These are phyloP conservation scores for Lepilemur septentrionalis DNA, from an alignment of 2,797 vertebrate species.

Conservation along the genomic window DNA sequence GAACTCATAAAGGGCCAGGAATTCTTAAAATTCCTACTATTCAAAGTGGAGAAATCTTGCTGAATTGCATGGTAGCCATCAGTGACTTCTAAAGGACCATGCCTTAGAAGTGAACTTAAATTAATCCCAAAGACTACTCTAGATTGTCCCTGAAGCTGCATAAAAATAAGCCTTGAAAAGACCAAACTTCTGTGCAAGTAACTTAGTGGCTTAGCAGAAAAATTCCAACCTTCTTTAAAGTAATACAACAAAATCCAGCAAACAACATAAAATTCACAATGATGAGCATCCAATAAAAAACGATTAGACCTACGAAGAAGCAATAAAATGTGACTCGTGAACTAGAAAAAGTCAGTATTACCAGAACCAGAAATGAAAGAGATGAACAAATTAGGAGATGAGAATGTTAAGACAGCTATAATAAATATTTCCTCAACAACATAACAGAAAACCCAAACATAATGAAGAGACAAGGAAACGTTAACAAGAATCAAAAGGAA, in stretches of 20 bases:
- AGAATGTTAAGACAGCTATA: background rate
- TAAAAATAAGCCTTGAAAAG: background rate
- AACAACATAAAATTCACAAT: constrained; percentile 6
- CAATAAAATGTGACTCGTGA: background rate
- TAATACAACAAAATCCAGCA: constrained; percentile 10
- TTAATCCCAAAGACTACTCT: background rate
- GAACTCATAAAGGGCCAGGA: background rate
- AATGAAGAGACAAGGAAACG: background rate
- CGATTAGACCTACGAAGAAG: background rate
- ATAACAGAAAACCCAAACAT: background rate
- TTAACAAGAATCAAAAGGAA: background rate
- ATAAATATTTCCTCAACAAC: background rate
- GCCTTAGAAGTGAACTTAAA: background rate
- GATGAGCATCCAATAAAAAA: background rate
- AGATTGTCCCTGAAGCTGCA: background rate
- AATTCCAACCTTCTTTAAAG: background rate
- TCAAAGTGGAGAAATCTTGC: background rate
- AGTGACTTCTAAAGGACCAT: background rate
- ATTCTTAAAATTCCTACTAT: background rate
- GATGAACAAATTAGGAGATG: background rate
- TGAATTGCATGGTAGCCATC: background rate
- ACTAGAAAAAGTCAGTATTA: constrained; percentile 11
- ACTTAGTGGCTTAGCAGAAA: background rate
- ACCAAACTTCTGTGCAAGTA: background rate
- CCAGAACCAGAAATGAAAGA: background rate